phyloP scores from a whole-genome alignment of 2,797 vertebrate genomes.

The Muscicapa comitata region DNA sequence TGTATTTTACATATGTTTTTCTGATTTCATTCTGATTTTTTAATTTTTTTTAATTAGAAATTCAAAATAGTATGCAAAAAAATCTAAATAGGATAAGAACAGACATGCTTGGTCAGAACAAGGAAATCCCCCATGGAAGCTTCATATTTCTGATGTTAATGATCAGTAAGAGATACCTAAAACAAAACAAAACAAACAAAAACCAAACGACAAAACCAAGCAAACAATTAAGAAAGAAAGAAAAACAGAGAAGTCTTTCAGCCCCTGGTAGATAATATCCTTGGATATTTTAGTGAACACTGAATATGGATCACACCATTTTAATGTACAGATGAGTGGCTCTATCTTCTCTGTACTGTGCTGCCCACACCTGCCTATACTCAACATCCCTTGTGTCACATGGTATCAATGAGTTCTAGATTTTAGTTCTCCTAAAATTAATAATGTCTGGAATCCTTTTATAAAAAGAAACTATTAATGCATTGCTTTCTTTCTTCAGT shows the following conservation, averaged over 20 bases:
- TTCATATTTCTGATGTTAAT: neutral
- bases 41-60: neutral
- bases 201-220: fast-evolving
- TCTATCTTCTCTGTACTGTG: fast-evolving
- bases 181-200: neutral
- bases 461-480: neutral
- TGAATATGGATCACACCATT: neutral
- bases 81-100: neutral
- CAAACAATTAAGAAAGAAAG: neutral
- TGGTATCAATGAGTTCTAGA: neutral
- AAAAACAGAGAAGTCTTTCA: neutral
- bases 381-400: neutral
- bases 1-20: neutral
- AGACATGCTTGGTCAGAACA: neutral
- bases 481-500: neutral
- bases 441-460: fast-evolving
- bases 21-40: neutral
- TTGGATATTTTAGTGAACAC: neutral
- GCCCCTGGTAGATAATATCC: neutral
- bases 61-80: neutral
- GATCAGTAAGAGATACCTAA: neutral
- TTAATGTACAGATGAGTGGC: neutral
- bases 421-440: neutral
- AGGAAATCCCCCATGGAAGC: neutral
- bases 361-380: neutral